Percentiles rank a stretch among this genome's conserved stretches.
Conservation (phyloP, 2,113 vertebrate genomes). For the Hippocampus abdominalis region DNA sequence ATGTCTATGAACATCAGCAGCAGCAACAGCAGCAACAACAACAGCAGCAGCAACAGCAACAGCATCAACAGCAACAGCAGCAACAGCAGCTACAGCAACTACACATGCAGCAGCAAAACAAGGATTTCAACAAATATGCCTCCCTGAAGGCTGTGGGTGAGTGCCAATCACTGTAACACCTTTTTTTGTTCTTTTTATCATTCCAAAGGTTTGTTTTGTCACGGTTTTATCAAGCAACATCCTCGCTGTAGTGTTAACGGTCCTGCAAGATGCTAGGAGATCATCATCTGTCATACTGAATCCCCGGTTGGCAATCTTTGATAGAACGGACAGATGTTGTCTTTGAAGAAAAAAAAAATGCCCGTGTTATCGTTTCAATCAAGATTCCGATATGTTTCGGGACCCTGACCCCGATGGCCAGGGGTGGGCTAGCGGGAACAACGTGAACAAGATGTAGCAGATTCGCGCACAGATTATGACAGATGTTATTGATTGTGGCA, state of each 20-base stretch:
- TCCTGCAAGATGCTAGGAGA: background rate
- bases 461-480: conserved; percentile 14
- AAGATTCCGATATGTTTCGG: background rate
- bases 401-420: conserved; percentile 12
- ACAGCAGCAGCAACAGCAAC: conserved; percentile 75
- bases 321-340: background rate
- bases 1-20: conserved; percentile 89
- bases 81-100: conserved; percentile 81
- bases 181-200: background rate
- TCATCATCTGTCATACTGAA: background rate
- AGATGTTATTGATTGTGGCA: conserved; percentile 28
- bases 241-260: background rate
- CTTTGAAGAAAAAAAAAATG: background rate
- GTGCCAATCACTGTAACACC: conserved; percentile 40
- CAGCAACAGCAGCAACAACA: conserved; percentile 76
- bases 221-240: background rate
- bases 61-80: conserved; percentile 72
- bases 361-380: background rate
- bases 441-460: conserved; percentile 2
- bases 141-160: conserved; percentile 96
- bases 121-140: conserved; percentile 95
- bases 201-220: background rate
- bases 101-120: conserved; percentile 80
- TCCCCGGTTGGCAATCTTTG: background rate
- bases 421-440: conserved; percentile 3